Percentiles rank a stretch among this genome's conserved stretches.
Evolutionary conservation across 2,113 vertebrate genomes (phyloP).

Genomic region (cat (Felis catus)): DNA sequence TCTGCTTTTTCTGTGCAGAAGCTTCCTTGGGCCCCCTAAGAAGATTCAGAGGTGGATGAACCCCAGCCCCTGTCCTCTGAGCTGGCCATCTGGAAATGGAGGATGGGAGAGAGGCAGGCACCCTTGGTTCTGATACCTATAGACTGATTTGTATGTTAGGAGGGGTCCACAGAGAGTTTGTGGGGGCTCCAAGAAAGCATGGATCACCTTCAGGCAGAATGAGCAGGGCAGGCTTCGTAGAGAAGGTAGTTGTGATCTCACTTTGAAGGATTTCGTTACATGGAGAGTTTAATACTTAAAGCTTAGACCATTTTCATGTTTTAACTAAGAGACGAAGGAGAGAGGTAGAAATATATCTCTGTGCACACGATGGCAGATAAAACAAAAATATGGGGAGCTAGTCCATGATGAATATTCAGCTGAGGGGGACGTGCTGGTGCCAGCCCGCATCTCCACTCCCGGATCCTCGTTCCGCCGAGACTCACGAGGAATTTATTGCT

Average conservation of each 20-base stretch:
- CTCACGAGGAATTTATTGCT: conserved; percentile 87
- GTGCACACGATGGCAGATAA: conserved; percentile 77
- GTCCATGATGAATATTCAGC: conserved; percentile 85
- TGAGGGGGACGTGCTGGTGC: conserved; percentile 76
- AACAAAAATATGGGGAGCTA: conserved; percentile 73
- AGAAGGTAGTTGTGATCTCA: conserved; percentile 16
- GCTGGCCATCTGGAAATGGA: background rate
- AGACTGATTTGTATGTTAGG: background rate
- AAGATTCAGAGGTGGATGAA: background rate
- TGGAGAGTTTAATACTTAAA: conserved; percentile 68
- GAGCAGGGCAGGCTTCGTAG: background rate
- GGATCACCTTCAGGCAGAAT: background rate
- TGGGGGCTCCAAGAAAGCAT: background rate
- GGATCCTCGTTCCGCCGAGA: conserved; percentile 78
- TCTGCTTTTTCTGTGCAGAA: background rate
- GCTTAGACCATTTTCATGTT: conserved; percentile 68
- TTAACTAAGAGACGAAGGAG: conserved; percentile 73
- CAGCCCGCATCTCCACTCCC: conserved; percentile 73
- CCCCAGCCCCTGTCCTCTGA: background rate
- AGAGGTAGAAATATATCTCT: conserved; percentile 76
- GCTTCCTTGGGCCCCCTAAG: background rate
- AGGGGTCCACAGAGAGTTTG: background rate
- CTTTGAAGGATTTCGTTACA: conserved; percentile 52
- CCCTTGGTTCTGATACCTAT: background rate
- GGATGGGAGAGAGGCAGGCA: background rate